phyloP scores from a whole-genome alignment of 2,797 vertebrate species.

The Emys orbicularis region DNA sequence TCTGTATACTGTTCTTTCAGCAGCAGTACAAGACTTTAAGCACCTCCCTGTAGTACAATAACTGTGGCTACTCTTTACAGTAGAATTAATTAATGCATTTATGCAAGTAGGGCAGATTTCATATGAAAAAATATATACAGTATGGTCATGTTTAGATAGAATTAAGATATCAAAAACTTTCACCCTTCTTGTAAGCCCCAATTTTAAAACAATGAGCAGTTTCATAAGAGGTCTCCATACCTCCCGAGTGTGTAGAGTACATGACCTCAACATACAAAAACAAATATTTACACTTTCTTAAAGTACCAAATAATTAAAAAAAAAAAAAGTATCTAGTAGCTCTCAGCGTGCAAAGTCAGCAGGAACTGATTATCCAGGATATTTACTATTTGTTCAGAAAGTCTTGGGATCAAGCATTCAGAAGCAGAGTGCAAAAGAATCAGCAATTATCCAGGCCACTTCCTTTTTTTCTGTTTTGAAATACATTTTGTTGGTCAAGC shows the following conservation, averaged over 20 bases:
- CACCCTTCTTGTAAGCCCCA: conserved; percentile 53
- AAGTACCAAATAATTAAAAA: conserved; percentile 81
- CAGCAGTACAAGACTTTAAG: conserved; percentile 69
- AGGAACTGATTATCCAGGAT: conserved; percentile 81
- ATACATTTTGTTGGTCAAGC: conserved; percentile 41
- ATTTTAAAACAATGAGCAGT: conserved; percentile 62
- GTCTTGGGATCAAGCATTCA: conserved; percentile 74
- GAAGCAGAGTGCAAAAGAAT: conserved; percentile 78
- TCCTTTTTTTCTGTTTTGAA: conserved; percentile 43
- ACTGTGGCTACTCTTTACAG: conserved; percentile 75
- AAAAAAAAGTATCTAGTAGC: conserved; percentile 69
- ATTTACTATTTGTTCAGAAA: conserved; percentile 76
- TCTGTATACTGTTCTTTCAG: conserved; percentile 29
- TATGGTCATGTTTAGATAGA: conserved; percentile 70
- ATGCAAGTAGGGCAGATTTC: conserved; percentile 74
- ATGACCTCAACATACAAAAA: conserved; percentile 76
- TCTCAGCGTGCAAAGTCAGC: conserved; percentile 90
- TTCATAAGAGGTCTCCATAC: conserved; percentile 45
- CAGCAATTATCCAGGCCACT: conserved; percentile 47
- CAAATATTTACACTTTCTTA: conserved; percentile 81
- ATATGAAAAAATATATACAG: conserved; percentile 72
- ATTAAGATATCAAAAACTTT: conserved; percentile 63
- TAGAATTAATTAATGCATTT: conserved; percentile 77
- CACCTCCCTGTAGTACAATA: conserved; percentile 69
- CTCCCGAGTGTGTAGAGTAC: conserved; percentile 49